Evolutionary conservation across 2,888 invertebrate genomes (phyloP).

Genomic region (Hypolimnas misippus): DNA sequence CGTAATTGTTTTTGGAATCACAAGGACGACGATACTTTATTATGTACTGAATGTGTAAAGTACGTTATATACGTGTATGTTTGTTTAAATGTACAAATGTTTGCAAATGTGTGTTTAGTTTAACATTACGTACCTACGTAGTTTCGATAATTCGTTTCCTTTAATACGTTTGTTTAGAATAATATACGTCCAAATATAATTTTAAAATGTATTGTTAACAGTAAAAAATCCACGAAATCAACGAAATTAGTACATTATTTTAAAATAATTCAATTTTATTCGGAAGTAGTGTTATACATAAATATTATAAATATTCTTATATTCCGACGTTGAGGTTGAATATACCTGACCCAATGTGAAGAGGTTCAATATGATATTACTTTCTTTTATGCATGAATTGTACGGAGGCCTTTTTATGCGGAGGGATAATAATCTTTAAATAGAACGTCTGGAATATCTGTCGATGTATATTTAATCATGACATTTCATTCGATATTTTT

Average conservation of each 20-base stretch:
- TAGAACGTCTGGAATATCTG: constrained; percentile 1
- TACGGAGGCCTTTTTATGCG: constrained; percentile 16
- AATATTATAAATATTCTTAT: background rate
- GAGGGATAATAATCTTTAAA: constrained; percentile 10
- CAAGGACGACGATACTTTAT: background rate
- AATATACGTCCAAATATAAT: background rate
- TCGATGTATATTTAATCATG: background rate
- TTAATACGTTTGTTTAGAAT: background rate
- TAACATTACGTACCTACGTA: background rate
- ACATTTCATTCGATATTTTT: background rate
- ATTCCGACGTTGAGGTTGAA: constrained; percentile 16
- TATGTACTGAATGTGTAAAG: background rate
- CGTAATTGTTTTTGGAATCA: background rate
- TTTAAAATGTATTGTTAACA: no score
- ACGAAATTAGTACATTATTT: no score
- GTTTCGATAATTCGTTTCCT: background rate
- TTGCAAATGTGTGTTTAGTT: background rate
- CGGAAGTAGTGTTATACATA: no score
- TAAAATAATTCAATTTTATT: no score
- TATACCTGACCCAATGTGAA: constrained; percentile 23
- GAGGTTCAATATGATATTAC: constrained; percentile 27
- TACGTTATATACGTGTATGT: background rate
- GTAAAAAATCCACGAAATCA: no score
- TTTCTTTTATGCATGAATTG: constrained; percentile 24
- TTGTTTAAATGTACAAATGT: background rate